These are phyloP conservation scores for Drosophila kepulauana DNA, from an alignment of 1,140 invertebrate genomes.

Conservation along the genomic window DNA sequence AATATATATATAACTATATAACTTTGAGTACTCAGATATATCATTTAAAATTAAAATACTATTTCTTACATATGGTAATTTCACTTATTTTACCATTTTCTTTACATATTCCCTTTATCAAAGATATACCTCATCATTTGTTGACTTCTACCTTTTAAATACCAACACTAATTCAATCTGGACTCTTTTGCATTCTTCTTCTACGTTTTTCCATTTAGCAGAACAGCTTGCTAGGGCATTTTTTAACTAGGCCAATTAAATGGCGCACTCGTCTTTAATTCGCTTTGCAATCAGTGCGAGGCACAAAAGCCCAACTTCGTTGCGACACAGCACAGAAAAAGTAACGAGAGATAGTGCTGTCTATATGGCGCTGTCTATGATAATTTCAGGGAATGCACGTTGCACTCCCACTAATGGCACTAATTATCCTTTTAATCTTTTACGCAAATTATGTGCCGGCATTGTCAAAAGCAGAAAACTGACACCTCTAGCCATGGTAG, in stretches of 20 bases:
- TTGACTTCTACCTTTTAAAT: too few species aligned
- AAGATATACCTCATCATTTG: too few species aligned
- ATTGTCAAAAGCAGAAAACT: conserved; percentile 43
- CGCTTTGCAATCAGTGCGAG: conserved; percentile 37
- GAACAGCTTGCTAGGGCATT: conserved; percentile 21
- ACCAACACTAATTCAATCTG: too few species aligned
- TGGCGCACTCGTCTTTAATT: conserved; percentile 18
- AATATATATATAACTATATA: too few species aligned
- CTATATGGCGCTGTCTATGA: conserved; percentile 1
- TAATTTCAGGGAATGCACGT: conserved; percentile 32
- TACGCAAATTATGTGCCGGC: conserved; percentile 68
- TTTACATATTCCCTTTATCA: too few species aligned
- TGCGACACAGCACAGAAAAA: conserved; percentile 11
- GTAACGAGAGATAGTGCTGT: neutral
- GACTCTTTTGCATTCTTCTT: neutral
- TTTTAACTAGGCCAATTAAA: conserved; percentile 47
- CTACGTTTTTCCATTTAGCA: neutral
- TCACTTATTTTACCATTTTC: too few species aligned
- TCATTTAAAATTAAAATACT: too few species aligned
- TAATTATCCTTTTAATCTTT: conserved; percentile 79
- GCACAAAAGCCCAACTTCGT: conserved; percentile 23
- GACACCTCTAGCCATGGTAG: neutral
- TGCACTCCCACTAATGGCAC: conserved; percentile 66
- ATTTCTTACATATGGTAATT: too few species aligned
- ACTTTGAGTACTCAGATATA: too few species aligned